phyloP scores from a whole-genome alignment of 2,888 invertebrate species.

The Zootermopsis nevadensis region DNA sequence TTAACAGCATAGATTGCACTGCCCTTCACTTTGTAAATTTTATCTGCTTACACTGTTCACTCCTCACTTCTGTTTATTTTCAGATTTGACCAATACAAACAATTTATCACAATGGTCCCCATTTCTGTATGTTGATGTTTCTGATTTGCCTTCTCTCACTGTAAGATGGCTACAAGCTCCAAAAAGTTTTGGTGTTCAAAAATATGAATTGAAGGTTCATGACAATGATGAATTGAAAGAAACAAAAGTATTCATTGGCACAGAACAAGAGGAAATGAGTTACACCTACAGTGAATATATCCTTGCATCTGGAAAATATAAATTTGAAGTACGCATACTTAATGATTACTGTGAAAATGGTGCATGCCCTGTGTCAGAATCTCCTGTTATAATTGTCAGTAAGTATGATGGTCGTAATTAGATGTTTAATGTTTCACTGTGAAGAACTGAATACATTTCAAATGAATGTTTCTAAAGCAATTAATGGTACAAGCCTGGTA shows the following conservation, averaged over 20 bases:
- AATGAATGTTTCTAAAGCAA: no score
- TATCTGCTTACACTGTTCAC: no score
- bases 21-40: no score
- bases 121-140: constrained; percentile 26
- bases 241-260: neutral
- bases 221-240: neutral
- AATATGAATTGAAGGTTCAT: neutral
- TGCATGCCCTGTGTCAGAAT: neutral
- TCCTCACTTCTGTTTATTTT: no score
- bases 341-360: neutral
- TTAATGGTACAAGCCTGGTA: no score
- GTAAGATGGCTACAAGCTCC: constrained; percentile 16
- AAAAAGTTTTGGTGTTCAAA: neutral
- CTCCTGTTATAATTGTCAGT: neutral
- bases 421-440: no score
- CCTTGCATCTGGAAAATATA: neutral
- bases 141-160: neutral
- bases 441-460: no score
- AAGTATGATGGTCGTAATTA: neutral
- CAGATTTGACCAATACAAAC: no score
- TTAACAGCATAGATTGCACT: no score
- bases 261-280: neutral
- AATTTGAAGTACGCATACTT: neutral
- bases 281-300: neutral
- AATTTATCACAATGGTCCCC: neutral